Percentiles rank a stretch among this genome's conserved stretches.
These are phyloP conservation scores for Arenicola marina DNA, from an alignment of 2,888 invertebrate species.

Conservation along the genomic window DNA sequence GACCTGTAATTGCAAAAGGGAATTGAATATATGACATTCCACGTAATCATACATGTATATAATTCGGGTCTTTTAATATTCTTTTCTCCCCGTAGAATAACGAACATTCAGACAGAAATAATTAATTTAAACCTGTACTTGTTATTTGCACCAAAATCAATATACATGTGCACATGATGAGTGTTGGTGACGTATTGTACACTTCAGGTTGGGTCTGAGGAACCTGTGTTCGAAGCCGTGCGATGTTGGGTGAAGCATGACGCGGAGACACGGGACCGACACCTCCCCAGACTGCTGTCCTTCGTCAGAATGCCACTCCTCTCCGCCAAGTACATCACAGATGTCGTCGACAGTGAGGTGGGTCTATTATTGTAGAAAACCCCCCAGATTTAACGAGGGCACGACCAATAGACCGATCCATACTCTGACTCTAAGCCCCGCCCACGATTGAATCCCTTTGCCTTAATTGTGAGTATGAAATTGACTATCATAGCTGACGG, in stretches of 20 bases:
- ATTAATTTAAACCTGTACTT: background rate
- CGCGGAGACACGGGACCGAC: constrained; percentile 33
- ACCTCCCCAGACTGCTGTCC: constrained; percentile 45
- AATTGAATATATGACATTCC: no score
- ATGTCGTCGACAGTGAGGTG: constrained; percentile 56
- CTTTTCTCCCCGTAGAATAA: background rate
- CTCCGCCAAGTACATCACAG: constrained; percentile 55
- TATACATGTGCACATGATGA: background rate
- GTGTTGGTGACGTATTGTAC: background rate
- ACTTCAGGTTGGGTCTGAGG: constrained; percentile 53
- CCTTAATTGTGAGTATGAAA: no score
- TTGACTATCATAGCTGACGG: no score
- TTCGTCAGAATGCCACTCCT: constrained; percentile 54
- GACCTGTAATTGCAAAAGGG: no score
- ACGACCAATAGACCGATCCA: no score
- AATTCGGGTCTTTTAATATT: no score
- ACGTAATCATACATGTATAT: no score
- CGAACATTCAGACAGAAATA: background rate
- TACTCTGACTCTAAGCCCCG: no score
- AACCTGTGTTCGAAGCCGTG: constrained; percentile 57
- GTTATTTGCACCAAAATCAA: background rate
- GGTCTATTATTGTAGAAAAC: no score
- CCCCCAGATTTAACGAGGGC: no score
- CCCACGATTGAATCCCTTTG: no score
- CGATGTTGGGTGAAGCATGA: constrained; percentile 53